phyloP scores from a whole-genome alignment of 2,797 vertebrate species.

The Danionella dracula region DNA sequence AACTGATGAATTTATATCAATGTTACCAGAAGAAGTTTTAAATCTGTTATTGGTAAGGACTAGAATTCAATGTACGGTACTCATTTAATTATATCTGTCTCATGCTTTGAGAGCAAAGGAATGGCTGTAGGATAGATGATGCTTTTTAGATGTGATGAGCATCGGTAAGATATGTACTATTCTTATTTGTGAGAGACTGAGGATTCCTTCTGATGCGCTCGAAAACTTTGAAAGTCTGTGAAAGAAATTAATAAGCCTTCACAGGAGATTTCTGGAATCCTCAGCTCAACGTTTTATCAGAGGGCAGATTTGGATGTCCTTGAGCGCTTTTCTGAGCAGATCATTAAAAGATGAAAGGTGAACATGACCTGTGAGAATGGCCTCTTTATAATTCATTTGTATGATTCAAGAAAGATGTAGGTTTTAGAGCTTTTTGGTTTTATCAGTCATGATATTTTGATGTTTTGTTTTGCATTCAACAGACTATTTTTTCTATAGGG shows the following conservation, averaged over 20 bases:
- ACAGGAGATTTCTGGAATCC: slow-evolving; percentile 32
- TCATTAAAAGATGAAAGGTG: slow-evolving; percentile 41
- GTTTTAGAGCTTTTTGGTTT: too few relatives aligned
- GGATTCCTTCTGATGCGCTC: slow-evolving; percentile 35
- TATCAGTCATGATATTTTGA: too few relatives aligned
- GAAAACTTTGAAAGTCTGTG: slow-evolving; percentile 45
- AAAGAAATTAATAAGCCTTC: slow-evolving; percentile 45
- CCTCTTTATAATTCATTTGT: too few relatives aligned
- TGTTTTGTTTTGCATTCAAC: too few relatives aligned
- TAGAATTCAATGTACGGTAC: slow-evolving; percentile 61
- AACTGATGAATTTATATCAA: slow-evolving; percentile 54
- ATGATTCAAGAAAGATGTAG: too few relatives aligned
- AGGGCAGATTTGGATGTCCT: slow-evolving; percentile 18
- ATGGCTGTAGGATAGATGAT: slow-evolving; percentile 49
- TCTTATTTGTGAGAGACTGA: slow-evolving; percentile 47
- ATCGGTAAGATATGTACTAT: slow-evolving; percentile 61
- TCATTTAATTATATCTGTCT: slow-evolving; percentile 64
- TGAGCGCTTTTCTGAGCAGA: slow-evolving; percentile 48
- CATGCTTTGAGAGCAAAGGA: slow-evolving; percentile 56
- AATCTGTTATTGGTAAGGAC: slow-evolving; percentile 24
- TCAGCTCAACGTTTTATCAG: slow-evolving; percentile 1
- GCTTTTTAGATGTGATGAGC: slow-evolving; percentile 58
- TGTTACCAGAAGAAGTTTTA: slow-evolving; percentile 27
- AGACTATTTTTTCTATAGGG: too few relatives aligned
- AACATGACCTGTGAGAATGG: background rate